phyloP scores from a whole-genome alignment of 1,140 invertebrate genomes.

The Microplitis mediator region DNA sequence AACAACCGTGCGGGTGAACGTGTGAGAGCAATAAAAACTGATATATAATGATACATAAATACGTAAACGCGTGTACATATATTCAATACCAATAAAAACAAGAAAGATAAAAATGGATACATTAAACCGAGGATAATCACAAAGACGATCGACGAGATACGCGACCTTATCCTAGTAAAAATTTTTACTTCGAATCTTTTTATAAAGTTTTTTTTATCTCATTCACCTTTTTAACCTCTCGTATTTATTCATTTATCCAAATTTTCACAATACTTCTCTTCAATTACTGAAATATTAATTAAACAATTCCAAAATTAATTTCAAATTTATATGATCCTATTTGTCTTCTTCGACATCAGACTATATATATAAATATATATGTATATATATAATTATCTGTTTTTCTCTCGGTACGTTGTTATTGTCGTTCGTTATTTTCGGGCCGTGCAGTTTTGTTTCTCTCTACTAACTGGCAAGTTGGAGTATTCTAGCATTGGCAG shows the following conservation, averaged over 20 bases:
- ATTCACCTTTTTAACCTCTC: too few species aligned
- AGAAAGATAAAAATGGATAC: slow-evolving; percentile 4
- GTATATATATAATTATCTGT: neutral
- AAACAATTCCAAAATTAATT: neutral
- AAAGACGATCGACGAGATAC: slow-evolving; percentile 14
- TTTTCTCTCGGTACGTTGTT: neutral
- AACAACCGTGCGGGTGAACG: slow-evolving; percentile 8
- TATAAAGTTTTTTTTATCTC: slow-evolving; percentile 23
- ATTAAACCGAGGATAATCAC: slow-evolving; percentile 26
- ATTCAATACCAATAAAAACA: too few species aligned
- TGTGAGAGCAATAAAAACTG: neutral
- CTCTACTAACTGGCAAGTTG: slow-evolving; percentile 35
- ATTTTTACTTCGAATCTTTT: slow-evolving; percentile 23
- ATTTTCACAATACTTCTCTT: too few species aligned
- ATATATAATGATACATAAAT: neutral
- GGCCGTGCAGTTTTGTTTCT: slow-evolving; percentile 32
- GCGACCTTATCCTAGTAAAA: slow-evolving; percentile 21
- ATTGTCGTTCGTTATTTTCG: slow-evolving; percentile 39
- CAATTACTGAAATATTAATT: neutral
- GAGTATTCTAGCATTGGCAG: slow-evolving; percentile 40
- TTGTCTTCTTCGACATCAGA: neutral
- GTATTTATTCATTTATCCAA: too few species aligned
- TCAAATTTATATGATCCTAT: too few species aligned
- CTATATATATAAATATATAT: neutral
- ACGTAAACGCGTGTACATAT: too few species aligned